phyloP scores from a whole-genome alignment of 2,113 vertebrate species.

The Calyptommatus sinebrachiatus region DNA sequence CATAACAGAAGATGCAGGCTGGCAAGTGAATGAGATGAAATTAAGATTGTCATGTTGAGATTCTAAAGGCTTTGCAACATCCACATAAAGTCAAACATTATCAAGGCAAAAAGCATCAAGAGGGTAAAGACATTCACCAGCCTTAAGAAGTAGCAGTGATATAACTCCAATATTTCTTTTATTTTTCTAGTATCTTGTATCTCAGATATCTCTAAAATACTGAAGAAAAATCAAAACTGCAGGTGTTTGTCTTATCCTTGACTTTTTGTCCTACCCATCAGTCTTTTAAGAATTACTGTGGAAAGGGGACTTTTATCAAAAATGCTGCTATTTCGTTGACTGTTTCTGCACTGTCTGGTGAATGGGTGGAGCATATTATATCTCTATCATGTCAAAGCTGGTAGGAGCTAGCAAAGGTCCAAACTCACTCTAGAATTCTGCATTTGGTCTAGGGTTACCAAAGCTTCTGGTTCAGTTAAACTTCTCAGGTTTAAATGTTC shows the following conservation, averaged over 20 bases:
- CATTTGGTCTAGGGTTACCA: no score
- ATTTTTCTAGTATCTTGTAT: not conserved
- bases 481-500: no score
- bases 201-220: slow-evolving; percentile 27
- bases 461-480: no score
- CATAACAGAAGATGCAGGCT: not conserved
- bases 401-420: no score
- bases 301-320: slow-evolving; percentile 22
- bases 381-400: no score
- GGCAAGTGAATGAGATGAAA: not conserved
- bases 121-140: not conserved
- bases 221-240: slow-evolving; percentile 34
- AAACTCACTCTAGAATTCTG: no score
- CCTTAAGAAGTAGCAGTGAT: not conserved
- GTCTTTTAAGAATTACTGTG: slow-evolving; percentile 25
- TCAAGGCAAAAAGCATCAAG: not conserved
- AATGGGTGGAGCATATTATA: no score
- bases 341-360: no score
- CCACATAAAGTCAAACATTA: slow-evolving; percentile 1
- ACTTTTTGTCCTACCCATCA: no score
- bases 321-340: slow-evolving; percentile 10
- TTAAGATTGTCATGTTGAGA: not conserved
- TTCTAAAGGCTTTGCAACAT: not conserved
- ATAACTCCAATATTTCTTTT: slow-evolving; percentile 21
- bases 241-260: slow-evolving; percentile 26